Evolutionary conservation across 2,113 vertebrate genomes (phyloP).

Genomic region (Pelodiscus sinensis): DNA sequence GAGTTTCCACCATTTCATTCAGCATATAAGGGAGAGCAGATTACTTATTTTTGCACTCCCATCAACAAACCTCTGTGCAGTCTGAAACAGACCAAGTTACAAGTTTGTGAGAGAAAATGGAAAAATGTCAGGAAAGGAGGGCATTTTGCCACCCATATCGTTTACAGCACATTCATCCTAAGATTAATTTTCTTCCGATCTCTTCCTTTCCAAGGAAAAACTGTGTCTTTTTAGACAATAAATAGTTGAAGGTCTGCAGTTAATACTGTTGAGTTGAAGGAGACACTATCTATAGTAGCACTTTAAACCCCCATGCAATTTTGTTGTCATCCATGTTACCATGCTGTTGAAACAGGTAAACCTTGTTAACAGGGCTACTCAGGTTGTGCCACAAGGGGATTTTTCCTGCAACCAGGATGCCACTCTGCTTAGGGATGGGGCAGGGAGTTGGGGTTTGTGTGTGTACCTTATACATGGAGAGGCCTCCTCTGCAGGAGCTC

Average conservation of each 20-base stretch:
- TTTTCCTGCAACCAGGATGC: neutral
- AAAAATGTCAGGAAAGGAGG: neutral
- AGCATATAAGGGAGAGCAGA: neutral
- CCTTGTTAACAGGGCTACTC: neutral
- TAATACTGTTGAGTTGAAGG: neutral
- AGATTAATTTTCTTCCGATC: neutral
- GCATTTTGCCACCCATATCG: neutral
- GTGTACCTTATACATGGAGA: neutral
- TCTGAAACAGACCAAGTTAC: slow-evolving; percentile 45
- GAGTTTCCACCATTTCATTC: neutral
- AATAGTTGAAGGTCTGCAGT: neutral
- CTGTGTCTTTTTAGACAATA: neutral
- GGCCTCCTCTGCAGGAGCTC: neutral
- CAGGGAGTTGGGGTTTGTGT: neutral
- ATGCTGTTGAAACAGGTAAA: neutral
- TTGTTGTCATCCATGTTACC: neutral
- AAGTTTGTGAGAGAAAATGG: neutral
- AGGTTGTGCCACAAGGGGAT: neutral
- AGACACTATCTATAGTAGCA: neutral
- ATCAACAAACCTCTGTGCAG: neutral
- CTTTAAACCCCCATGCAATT: neutral
- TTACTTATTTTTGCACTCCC: slow-evolving; percentile 30
- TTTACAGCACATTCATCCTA: neutral
- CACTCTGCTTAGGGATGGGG: neutral
- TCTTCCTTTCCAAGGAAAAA: neutral